phyloP scores from a whole-genome alignment of 2,888 invertebrate genomes.

The Amitus sp. region DNA sequence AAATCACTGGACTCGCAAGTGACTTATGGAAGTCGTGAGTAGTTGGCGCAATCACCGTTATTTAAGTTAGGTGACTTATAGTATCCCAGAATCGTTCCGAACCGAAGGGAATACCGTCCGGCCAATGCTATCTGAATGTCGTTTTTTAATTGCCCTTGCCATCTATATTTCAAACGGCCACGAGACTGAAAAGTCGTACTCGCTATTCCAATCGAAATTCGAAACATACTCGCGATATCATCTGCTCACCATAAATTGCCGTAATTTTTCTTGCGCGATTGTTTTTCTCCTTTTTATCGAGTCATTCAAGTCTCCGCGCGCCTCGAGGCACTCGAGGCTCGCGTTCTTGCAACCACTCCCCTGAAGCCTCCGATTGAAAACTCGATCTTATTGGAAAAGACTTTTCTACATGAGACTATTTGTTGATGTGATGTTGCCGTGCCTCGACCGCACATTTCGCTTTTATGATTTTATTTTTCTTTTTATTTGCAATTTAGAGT shows the following conservation, averaged over 20 bases:
- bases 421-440: too few species aligned
- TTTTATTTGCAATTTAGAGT: too few species aligned
- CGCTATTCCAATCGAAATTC: not conserved
- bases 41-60: slow-evolving; percentile 55
- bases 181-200: not conserved
- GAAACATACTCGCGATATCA: not conserved
- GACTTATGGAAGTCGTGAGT: slow-evolving; percentile 58
- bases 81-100: slow-evolving; percentile 35
- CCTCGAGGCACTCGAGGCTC: too few species aligned
- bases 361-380: too few species aligned
- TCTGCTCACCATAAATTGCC: not conserved
- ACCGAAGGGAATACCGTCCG: slow-evolving; percentile 17
- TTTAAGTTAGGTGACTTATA: slow-evolving; percentile 42
- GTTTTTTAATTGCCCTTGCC: slow-evolving; percentile 15
- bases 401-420: too few species aligned
- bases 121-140: slow-evolving; percentile 33
- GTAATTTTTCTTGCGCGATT: not conserved
- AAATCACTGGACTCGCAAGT: slow-evolving; percentile 46
- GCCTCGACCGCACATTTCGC: too few species aligned
- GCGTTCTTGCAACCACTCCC: too few species aligned
- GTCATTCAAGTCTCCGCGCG: too few species aligned
- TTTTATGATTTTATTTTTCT: too few species aligned
- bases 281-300: not conserved
- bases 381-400: too few species aligned
- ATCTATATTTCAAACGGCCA: slow-evolving; percentile 1